Percentiles rank a stretch among this genome's conserved stretches.
Evolutionary conservation across 2,888 invertebrate species (phyloP).

Genomic region (Caenorhabditis plicata): DNA sequence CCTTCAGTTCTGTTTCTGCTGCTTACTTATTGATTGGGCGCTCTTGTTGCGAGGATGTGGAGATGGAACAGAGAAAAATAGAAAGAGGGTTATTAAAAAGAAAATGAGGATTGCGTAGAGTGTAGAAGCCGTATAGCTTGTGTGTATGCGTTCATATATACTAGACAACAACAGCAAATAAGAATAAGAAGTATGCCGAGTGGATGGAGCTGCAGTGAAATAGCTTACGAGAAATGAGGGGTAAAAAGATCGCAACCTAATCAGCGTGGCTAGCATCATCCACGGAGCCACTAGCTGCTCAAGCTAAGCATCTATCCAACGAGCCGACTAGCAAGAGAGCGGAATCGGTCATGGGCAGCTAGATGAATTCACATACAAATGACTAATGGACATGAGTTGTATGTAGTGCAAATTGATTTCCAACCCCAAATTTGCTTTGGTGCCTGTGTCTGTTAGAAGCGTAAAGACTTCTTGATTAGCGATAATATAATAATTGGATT

Average conservation of each 20-base stretch:
- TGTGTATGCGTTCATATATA: neutral
- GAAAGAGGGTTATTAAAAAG: constrained; percentile 7
- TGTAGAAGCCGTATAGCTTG: neutral
- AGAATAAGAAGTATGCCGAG: constrained; percentile 1
- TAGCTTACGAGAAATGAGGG: neutral
- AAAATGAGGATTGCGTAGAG: neutral
- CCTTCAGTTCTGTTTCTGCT: constrained; percentile 1
- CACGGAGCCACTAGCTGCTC: constrained; percentile 5
- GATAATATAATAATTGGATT: no score
- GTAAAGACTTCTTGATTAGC: no score
- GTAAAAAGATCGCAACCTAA: constrained; percentile 22
- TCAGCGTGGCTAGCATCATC: constrained; percentile 24
- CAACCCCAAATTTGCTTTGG: constrained; percentile 32
- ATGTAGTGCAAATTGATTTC: constrained; percentile 38
- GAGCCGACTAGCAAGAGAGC: neutral
- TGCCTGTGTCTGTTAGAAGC: no score
- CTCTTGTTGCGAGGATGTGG: neutral
- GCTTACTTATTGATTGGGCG: constrained; percentile 17
- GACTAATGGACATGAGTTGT: constrained; percentile 42
- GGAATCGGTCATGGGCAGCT: constrained; percentile 6
- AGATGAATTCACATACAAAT: constrained; percentile 40
- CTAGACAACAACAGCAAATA: neutral
- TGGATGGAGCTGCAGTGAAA: constrained; percentile 1
- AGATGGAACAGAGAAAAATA: constrained; percentile 1
- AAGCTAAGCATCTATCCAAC: no score